phyloP scores from a whole-genome alignment of 2,797 vertebrate genomes.

The Leuciscus waleckii region DNA sequence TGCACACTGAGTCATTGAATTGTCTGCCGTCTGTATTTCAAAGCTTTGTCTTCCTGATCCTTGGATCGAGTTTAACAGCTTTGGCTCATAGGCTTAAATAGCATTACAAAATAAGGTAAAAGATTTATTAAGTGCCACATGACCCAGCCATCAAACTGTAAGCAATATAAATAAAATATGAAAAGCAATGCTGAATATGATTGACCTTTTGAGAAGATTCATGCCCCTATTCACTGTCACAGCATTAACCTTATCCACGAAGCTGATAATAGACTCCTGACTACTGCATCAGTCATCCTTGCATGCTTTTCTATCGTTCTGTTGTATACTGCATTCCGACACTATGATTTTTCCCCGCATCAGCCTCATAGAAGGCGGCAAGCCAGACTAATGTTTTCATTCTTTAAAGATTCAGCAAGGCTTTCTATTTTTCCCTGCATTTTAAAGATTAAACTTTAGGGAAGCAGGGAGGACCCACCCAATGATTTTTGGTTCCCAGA shows the following conservation, averaged over 20 bases:
- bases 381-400: conserved; percentile 5
- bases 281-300: conserved; percentile 26
- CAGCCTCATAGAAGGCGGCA: not conserved
- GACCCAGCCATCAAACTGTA: conserved; percentile 46
- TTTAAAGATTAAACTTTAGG: not conserved
- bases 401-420: conserved; percentile 20
- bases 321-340: conserved; percentile 13
- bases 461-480: not conserved
- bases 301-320: conserved; percentile 13
- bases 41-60: conserved; percentile 27
- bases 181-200: conserved; percentile 68
- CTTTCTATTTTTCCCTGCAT: not conserved
- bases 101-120: conserved; percentile 17
- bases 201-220: conserved; percentile 73
- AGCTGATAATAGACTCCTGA: conserved; percentile 55
- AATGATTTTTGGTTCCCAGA: not conserved
- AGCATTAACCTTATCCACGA: conserved; percentile 58
- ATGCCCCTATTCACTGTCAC: conserved; percentile 40
- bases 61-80: conserved; percentile 5
- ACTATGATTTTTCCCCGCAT: conserved; percentile 21
- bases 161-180: conserved; percentile 68
- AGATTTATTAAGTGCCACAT: not conserved
- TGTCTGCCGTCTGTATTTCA: conserved; percentile 28
- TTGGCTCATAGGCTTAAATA: not conserved
- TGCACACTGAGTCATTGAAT: conserved; percentile 40